These are phyloP conservation scores for Microdon myrmicae DNA, from an alignment of 2,888 invertebrate species.

Conservation along the genomic window DNA sequence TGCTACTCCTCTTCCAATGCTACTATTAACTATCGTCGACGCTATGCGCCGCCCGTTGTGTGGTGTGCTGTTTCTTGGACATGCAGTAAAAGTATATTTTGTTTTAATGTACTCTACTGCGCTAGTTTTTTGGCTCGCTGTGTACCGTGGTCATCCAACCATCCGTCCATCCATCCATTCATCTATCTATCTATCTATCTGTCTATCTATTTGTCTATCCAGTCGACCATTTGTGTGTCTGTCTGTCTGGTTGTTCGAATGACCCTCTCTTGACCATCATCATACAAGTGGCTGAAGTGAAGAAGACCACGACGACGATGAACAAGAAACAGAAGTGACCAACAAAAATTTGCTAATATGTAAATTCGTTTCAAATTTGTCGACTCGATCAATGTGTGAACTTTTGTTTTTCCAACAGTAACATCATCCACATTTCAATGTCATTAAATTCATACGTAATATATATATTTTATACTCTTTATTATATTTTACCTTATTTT, in stretches of 20 bases:
- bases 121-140: conserved; percentile 34
- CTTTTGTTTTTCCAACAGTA: conserved; percentile 1
- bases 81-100: conserved; percentile 51
- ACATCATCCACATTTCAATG: no score
- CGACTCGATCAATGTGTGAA: no score
- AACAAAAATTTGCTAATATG: conserved; percentile 16
- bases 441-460: no score
- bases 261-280: no score
- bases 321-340: no score
- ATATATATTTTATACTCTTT: no score
- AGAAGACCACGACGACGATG: no score
- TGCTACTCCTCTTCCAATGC: conserved; percentile 44
- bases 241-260: conserved; percentile 18
- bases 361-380: conserved; percentile 14
- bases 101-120: conserved; percentile 40
- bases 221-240: conserved; percentile 15
- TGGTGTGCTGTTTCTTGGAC: conserved; percentile 29
- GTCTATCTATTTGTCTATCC: conserved; percentile 8
- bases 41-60: conserved; percentile 40
- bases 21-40: conserved; percentile 58
- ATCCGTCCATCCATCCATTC: not conserved
- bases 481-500: no score
- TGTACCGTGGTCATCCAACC: conserved; percentile 23
- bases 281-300: no score
- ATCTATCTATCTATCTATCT: conserved; percentile 8